Conservation (phyloP, 1,140 invertebrate genomes). For the Macrobrachium rosenbergii region DNA sequence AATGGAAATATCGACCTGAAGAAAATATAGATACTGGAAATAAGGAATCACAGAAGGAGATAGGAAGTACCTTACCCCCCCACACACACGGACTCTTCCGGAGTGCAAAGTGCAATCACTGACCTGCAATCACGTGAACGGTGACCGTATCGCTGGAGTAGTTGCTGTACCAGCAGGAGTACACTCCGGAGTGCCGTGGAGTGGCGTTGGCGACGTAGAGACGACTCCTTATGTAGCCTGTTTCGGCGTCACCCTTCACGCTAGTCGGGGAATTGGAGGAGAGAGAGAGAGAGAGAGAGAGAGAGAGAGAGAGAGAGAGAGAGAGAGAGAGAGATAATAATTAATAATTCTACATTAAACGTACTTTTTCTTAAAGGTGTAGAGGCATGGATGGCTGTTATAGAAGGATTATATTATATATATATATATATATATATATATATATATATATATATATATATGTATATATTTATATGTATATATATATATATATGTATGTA, state of each 20-base stretch:
- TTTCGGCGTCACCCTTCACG: background rate
- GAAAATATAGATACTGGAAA: too few species aligned
- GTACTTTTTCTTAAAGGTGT: background rate
- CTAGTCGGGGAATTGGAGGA: background rate
- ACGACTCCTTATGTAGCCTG: background rate
- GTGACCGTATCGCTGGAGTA: slow-evolving; percentile 37
- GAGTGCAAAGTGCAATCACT: background rate
- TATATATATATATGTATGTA: too few species aligned
- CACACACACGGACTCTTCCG: too few species aligned
- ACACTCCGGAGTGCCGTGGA: slow-evolving; percentile 29
- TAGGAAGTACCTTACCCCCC: too few species aligned
- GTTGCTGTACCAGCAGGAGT: slow-evolving; percentile 53
- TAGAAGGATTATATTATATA: background rate
- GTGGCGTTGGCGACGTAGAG: slow-evolving; percentile 44
- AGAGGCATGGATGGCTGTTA: background rate
- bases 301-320: too few species aligned
- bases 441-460: too few species aligned
- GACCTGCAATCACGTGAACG: slow-evolving; percentile 51
- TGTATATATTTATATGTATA: background rate
- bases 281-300: too few species aligned
- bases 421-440: slow-evolving; percentile 7
- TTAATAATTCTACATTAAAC: too few species aligned
- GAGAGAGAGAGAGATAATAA: too few species aligned
- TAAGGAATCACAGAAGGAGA: too few species aligned
- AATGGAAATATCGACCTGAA: too few species aligned